Evolutionary conservation across 2,888 invertebrate species (phyloP), one percentile per base, ranked within the genome.

Genomic region (Pandemis heparana): DNA sequence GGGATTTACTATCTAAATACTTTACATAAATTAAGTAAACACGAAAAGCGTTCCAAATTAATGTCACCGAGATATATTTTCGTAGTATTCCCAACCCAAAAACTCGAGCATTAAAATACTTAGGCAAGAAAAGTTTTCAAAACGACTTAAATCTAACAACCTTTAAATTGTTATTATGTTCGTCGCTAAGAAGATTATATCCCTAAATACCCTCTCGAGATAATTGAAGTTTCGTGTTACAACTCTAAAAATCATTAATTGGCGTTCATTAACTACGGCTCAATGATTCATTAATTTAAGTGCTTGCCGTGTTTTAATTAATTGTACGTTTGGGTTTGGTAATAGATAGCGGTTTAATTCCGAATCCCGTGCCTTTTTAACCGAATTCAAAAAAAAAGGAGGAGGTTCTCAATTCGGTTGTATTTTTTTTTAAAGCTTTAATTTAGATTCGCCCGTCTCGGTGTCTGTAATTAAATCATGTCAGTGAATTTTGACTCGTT

Each of bases 161-260:
- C 59, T 59, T 73, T 48, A 64, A 72, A 73, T 48, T 59, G 39
- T 59, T 73, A 68, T 68, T 59, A 68, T 59, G 63, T 68, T 48
- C 68, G 43, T 32, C 56, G 16, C 18, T 56, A 62, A 72, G 72
- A 14, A 51, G 62, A 72, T 72, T 64, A 64, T 63, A 38, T 56
- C 32, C 18, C 23, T 71, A 51, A 71, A 32, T 62, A 61, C 60
- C 43, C 18, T 43, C 43, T 5, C 12, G 12, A 38, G 48, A 63
- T 68, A 73, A 73, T 73, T 68, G 72, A 59, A 68, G 48, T 68
- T 68, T 68, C 68, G 46, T 73, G 72, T 63, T 63, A 39, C 38
- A 46, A 10, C 18, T 38, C 53, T 56, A 53, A 46, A 63, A 63
- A 59, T 68, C 46, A 59, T 39, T 73, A 56, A 59, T 73, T 53